Evolutionary conservation across 2,113 vertebrate genomes (phyloP).

Genomic region (Chionodraco myersi): DNA sequence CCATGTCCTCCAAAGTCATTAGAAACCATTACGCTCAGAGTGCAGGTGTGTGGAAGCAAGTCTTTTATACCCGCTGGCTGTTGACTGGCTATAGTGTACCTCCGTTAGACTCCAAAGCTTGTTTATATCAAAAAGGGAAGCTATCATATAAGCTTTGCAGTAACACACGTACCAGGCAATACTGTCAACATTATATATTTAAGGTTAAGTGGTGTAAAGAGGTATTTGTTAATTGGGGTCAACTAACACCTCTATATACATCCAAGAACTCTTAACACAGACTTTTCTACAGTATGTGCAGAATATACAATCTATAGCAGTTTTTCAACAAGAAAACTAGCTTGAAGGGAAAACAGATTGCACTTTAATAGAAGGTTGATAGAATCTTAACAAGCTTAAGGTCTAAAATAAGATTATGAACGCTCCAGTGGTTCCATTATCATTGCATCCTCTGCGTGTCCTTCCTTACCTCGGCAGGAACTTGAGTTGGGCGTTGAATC

Average conservation of each 20-base stretch:
- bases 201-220: not conserved
- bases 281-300: not conserved
- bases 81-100: slow-evolving; percentile 1
- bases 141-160: not conserved
- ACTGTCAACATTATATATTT: not conserved
- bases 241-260: not conserved
- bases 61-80: slow-evolving; percentile 21
- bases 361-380: slow-evolving; percentile 45
- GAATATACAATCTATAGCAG: not conserved
- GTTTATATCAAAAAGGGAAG: slow-evolving; percentile 19
- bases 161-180: not conserved
- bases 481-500: slow-evolving; percentile 87
- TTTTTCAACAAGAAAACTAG: too few relatives aligned
- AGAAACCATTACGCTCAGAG: slow-evolving; percentile 55
- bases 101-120: not conserved
- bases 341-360: not conserved
- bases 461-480: slow-evolving; percentile 91
- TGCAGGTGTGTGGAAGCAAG: slow-evolving; percentile 35
- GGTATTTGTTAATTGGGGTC: not conserved
- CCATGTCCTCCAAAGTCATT: slow-evolving; percentile 71
- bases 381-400: slow-evolving; percentile 62
- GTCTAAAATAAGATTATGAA: slow-evolving; percentile 57
- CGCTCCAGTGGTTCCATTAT: slow-evolving; percentile 62
- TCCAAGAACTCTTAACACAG: not conserved
- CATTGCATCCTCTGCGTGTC: slow-evolving; percentile 50